phyloP scores from a whole-genome alignment of 2,888 invertebrate species.

The Mamestra brassicae region DNA sequence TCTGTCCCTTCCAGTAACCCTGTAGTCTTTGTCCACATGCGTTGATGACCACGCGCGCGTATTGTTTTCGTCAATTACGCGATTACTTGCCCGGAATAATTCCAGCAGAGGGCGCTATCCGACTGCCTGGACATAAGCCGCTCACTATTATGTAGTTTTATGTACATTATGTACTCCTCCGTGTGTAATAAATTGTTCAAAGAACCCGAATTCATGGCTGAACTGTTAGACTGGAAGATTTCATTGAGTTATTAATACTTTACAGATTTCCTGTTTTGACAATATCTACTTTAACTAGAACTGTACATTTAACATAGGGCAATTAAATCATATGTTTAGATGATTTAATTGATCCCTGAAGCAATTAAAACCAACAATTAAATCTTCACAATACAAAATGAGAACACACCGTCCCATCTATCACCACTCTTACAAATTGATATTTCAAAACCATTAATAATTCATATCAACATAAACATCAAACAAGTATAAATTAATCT shows the following conservation, averaged over 20 bases:
- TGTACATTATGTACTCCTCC: constrained; percentile 42
- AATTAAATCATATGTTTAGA: neutral
- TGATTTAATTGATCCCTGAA: neutral
- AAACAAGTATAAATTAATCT: constrained; percentile 60
- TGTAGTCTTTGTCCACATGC: constrained; percentile 63
- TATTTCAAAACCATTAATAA: constrained; percentile 61
- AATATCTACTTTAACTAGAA: too few species aligned
- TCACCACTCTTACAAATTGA: constrained; percentile 52
- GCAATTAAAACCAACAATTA: constrained; percentile 6
- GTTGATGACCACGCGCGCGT: constrained; percentile 79
- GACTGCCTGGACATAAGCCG: constrained; percentile 52
- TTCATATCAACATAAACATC: constrained; percentile 58
- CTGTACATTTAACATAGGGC: neutral
- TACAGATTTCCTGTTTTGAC: too few species aligned
- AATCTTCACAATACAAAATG: constrained; percentile 3
- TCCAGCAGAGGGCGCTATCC: constrained; percentile 61
- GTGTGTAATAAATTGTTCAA: constrained; percentile 49
- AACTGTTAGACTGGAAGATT: constrained; percentile 25
- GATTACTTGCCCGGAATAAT: constrained; percentile 88
- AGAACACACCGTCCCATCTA: constrained; percentile 9
- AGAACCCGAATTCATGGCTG: constrained; percentile 26
- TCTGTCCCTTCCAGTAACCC: constrained; percentile 69
- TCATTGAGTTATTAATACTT: constrained; percentile 18
- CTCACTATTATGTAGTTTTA: constrained; percentile 57
- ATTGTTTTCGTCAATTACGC: constrained; percentile 87